Conservation (phyloP, 2,797 vertebrate genomes). For the Tangara arthus region DNA sequence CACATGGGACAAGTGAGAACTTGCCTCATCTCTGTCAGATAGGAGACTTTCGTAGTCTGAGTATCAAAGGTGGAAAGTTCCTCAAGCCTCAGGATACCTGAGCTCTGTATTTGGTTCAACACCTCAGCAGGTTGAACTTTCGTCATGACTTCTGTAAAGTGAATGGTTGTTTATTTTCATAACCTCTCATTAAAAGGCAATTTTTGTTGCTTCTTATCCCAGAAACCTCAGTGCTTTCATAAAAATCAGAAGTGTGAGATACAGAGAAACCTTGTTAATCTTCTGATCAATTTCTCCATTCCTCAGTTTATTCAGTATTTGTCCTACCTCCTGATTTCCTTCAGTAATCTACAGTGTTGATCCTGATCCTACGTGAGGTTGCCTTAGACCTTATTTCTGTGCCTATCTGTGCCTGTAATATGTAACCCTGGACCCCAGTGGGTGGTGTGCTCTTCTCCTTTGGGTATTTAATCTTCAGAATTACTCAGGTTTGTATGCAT, state of each 20-base stretch:
- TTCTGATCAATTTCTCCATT: background rate
- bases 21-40: conserved; percentile 21
- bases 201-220: background rate
- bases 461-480: background rate
- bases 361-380: background rate
- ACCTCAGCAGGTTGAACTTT: background rate
- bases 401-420: background rate
- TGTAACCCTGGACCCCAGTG: background rate
- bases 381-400: background rate
- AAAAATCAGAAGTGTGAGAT: background rate
- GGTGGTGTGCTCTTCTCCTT: background rate
- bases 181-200: background rate
- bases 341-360: background rate
- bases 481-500: background rate
- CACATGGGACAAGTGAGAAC: background rate
- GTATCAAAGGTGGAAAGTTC: conserved; percentile 22
- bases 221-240: background rate
- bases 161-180: background rate
- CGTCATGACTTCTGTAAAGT: conserved; percentile 8
- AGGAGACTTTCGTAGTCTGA: background rate
- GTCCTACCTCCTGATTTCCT: background rate
- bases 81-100: background rate
- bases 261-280: background rate
- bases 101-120: background rate
- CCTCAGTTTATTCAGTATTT: background rate